Percentiles rank a stretch among this genome's conserved stretches.
Evolutionary conservation across 2,113 vertebrate genomes (phyloP).

Genomic region (Megaceryle maxima): DNA sequence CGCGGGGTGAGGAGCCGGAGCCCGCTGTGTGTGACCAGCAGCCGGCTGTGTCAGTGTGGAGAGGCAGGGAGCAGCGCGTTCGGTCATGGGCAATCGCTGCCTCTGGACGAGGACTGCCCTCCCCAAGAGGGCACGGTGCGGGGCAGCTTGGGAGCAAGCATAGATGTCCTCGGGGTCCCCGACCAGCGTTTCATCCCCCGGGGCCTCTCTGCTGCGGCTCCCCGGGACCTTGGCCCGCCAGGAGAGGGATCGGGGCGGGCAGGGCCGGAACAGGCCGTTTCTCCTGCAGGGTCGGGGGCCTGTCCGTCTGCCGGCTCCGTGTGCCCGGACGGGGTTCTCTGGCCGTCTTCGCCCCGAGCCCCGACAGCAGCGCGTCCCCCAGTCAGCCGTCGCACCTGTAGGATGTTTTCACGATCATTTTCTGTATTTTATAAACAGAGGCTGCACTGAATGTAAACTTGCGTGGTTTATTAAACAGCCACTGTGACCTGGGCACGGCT

Average conservation of each 20-base stretch:
- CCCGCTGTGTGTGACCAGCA: neutral
- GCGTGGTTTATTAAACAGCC: neutral
- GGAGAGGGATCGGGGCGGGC: neutral
- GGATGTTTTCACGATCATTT: neutral
- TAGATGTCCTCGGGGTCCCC: neutral
- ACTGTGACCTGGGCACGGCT: neutral
- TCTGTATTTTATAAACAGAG: slow-evolving; percentile 37
- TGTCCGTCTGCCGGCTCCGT: neutral
- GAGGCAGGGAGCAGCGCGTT: neutral
- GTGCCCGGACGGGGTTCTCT: too few species aligned
- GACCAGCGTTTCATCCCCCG: too few species aligned
- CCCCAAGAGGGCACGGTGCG: neutral
- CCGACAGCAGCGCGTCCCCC: neutral
- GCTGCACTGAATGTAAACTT: neutral
- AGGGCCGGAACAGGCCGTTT: neutral
- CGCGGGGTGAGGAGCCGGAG: neutral
- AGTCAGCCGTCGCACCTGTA: neutral
- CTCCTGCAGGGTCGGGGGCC: too few species aligned
- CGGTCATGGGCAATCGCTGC: too few species aligned
- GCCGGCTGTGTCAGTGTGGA: neutral
- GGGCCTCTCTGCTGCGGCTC: neutral
- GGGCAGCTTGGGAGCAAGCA: neutral
- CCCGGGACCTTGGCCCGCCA: too few species aligned
- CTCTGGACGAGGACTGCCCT: too few species aligned
- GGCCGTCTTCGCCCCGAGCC: too few species aligned